These are phyloP conservation scores for Anhinga rufa DNA, from an alignment of 2,113 vertebrate species.

Conservation along the genomic window DNA sequence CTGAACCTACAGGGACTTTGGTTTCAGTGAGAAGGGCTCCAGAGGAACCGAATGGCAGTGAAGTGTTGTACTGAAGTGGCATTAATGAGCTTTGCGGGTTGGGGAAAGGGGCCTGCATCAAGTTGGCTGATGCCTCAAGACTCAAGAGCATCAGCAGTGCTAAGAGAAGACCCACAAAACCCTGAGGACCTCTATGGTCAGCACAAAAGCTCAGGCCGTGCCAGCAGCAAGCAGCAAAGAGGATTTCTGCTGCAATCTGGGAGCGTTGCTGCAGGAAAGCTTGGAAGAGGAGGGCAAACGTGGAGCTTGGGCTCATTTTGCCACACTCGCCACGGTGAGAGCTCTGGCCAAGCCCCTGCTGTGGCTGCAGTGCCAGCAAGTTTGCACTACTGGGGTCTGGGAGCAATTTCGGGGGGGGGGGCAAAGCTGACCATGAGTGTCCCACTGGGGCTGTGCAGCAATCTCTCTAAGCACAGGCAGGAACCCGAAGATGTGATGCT, in stretches of 20 bases:
- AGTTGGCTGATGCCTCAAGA: background rate
- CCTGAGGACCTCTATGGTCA: accelerated
- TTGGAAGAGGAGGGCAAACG: background rate
- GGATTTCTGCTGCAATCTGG: background rate
- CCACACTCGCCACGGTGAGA: accelerated
- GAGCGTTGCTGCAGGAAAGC: accelerated
- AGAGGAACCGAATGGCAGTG: background rate
- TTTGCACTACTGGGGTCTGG: background rate
- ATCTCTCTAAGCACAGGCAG: conserved; percentile 46
- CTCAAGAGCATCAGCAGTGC: background rate
- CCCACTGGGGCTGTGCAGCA: conserved; percentile 30
- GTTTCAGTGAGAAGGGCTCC: background rate
- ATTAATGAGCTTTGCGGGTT: background rate
- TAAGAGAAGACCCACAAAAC: background rate
- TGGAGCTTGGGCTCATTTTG: background rate
- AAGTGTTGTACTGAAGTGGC: background rate
- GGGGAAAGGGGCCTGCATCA: background rate
- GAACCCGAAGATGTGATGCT: conserved; percentile 25
- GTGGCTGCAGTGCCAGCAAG: background rate
- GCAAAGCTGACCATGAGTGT: conserved; percentile 30
- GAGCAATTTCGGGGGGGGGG: background rate
- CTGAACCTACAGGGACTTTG: background rate
- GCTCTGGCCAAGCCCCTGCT: background rate
- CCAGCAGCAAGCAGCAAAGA: too few species aligned
- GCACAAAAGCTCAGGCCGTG: background rate